Evolutionary conservation across 2,888 invertebrate genomes (phyloP), one percentile per base, ranked within the genome.

Genomic region (Julus scanicus): DNA sequence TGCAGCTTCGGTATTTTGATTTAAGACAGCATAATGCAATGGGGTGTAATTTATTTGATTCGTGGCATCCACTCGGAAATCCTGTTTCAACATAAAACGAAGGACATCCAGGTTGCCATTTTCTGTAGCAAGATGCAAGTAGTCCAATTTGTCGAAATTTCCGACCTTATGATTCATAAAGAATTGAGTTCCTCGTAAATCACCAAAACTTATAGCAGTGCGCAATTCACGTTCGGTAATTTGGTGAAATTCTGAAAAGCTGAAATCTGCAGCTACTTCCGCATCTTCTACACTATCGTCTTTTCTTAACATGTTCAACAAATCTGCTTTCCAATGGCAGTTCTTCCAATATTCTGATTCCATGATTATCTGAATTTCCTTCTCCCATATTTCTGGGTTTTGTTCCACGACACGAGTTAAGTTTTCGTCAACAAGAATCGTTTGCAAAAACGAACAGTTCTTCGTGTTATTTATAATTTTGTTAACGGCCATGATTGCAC

Each of bases 11-110:
- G 13, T 11, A 13, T 85, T 20, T 48, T 17, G 53, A 17, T 37
- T 57, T 63, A 48, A 17, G 1, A 44, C 40, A 17, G 87, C 87
- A 57, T 39, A 87, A 57, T 87, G 87, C 9, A 87, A 71, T 9
- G 57, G 63, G 1, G 87, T 87, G 63, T 48, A 40, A n/a, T 44
- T 20, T 63, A 17, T 87, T 39, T 40, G 17, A 17, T 80, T 80
- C 0, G 5, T 17, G 29, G 2, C 40, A n/a, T 87, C 44, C n/a
- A 49, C 87, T 80, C 5, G 0, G 11, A 40, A 44, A 15, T 40
- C 63, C 17, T 29, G 57, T 20, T 63, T 40, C 40, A 87, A 2
- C 11, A 87, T 13, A 40, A 80, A 39, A 39, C 44, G 29, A 39
- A 71, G 40, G 6, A 44, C 40, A 39, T 71, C 20, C 17, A 40